These are phyloP conservation scores for Crocidura indochinensis DNA, from an alignment of 2,797 vertebrate genomes.

Conservation along the genomic window DNA sequence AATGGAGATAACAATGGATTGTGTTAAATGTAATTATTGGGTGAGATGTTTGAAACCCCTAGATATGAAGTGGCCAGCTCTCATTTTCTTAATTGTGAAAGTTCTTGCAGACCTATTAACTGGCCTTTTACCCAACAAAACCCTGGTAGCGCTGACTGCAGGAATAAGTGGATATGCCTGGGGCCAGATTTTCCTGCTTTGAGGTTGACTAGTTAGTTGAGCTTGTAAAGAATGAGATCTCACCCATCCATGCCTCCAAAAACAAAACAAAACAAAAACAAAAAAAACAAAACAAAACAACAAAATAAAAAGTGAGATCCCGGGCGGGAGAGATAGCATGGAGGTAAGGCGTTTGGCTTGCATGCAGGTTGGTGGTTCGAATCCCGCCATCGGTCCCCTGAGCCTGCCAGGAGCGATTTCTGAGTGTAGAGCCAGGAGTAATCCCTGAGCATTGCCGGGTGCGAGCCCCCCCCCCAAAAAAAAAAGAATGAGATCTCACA, in stretches of 20 bases:
- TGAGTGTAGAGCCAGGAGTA: too few species aligned
- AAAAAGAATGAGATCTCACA: not conserved
- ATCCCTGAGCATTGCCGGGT: too few species aligned
- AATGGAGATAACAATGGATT: not conserved
- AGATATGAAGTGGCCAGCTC: not conserved
- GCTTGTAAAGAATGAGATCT: not conserved
- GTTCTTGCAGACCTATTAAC: not conserved
- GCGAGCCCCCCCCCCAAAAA: too few species aligned
- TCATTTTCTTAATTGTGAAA: not conserved
- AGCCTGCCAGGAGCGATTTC: too few species aligned
- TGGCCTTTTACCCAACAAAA: not conserved
- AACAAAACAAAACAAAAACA: not conserved
- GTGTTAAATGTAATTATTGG: not conserved
- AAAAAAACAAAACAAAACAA: too few species aligned
- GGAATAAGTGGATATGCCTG: rapidly evolving
- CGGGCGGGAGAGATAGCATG: too few species aligned
- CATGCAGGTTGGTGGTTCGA: too few species aligned
- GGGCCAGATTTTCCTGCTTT: not conserved
- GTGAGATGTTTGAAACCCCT: not conserved
- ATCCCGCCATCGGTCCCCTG: too few species aligned
- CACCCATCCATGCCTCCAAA: too few species aligned
- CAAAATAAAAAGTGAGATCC: too few species aligned
- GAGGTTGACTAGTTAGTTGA: not conserved
- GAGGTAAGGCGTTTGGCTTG: too few species aligned
- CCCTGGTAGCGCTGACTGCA: not conserved